Conservation (phyloP, 2,797 vertebrate species). For the Lacerta bilineata region DNA sequence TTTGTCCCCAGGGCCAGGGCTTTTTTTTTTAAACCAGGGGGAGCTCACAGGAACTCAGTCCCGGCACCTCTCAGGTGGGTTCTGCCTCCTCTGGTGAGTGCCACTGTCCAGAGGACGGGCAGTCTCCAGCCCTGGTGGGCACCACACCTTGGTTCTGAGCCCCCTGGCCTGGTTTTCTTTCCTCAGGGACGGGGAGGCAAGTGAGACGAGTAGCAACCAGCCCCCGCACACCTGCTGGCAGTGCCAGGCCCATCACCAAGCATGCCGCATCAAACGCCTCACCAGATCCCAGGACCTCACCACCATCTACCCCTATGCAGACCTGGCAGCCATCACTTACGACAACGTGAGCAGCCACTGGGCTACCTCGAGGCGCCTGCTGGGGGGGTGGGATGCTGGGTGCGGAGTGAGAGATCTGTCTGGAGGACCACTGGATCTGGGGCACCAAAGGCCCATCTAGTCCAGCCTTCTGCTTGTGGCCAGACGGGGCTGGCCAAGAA, state of each 20-base stretch:
- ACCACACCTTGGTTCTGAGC: neutral
- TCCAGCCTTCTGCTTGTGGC: too few relatives aligned
- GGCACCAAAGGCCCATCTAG: too few relatives aligned
- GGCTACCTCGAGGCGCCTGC: fast-evolving
- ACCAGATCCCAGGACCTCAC: conserved; percentile 45
- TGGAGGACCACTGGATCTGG: too few relatives aligned
- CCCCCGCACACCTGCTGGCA: conserved; percentile 52
- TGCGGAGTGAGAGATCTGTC: neutral
- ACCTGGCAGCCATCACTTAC: conserved; percentile 50
- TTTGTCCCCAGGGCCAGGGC: neutral
- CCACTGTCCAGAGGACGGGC: neutral
- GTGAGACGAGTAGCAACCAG: fast-evolving
- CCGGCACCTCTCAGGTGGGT: too few relatives aligned
- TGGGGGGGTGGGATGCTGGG: neutral
- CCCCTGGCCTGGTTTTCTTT: neutral
- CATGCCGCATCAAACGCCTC: neutral
- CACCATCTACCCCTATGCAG: conserved; percentile 69
- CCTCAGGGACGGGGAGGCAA: conserved; percentile 62
- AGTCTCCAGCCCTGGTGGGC: neutral
- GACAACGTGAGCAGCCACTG: conserved; percentile 59
- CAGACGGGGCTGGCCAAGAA: neutral
- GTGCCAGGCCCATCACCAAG: conserved; percentile 17
- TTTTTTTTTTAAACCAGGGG: too few relatives aligned
- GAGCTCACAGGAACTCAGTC: too few relatives aligned
- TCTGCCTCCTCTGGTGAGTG: too few relatives aligned